These are phyloP conservation scores for Gadus chalcogrammus DNA, from an alignment of 2,113 vertebrate genomes.

Conservation along the genomic window DNA sequence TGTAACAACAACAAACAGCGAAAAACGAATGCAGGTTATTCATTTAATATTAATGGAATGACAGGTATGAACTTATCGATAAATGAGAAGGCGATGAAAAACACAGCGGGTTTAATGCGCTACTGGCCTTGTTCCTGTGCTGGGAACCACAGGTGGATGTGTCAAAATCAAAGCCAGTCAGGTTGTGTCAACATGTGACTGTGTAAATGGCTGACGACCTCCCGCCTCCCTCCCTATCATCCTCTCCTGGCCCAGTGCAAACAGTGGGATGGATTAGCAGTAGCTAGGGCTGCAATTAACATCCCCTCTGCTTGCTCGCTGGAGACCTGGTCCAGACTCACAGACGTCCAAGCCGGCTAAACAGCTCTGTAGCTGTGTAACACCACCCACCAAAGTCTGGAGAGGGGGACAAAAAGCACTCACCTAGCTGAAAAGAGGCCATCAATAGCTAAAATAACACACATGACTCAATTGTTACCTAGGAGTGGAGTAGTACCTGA, in stretches of 20 bases:
- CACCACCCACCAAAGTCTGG: no score
- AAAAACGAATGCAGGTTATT: no score
- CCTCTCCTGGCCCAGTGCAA: slow-evolving; percentile 42
- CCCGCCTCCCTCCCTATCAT: slow-evolving; percentile 33
- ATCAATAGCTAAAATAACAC: not conserved
- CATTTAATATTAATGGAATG: no score
- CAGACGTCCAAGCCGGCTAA: not conserved
- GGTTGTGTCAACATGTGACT: slow-evolving; percentile 25
- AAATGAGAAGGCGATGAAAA: no score
- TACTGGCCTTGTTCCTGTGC: no score
- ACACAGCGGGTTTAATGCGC: no score
- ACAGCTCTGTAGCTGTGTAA: slow-evolving; percentile 3
- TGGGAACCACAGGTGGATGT: slow-evolving; percentile 12
- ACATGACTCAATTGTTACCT: no score
- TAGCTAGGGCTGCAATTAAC: slow-evolving; percentile 49
- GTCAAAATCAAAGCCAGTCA: slow-evolving; percentile 23
- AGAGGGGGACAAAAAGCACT: no score
- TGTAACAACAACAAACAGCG: no score
- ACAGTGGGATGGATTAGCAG: slow-evolving; percentile 59
- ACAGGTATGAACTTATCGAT: no score
- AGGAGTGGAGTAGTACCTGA: no score
- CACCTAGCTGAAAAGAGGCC: not conserved
- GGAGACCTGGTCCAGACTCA: slow-evolving; percentile 16
- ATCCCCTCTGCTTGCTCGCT: slow-evolving; percentile 30
- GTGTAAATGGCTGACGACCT: slow-evolving; percentile 13